Conservation (phyloP, 2,888 invertebrate genomes). For the Seira sanloemensis region DNA sequence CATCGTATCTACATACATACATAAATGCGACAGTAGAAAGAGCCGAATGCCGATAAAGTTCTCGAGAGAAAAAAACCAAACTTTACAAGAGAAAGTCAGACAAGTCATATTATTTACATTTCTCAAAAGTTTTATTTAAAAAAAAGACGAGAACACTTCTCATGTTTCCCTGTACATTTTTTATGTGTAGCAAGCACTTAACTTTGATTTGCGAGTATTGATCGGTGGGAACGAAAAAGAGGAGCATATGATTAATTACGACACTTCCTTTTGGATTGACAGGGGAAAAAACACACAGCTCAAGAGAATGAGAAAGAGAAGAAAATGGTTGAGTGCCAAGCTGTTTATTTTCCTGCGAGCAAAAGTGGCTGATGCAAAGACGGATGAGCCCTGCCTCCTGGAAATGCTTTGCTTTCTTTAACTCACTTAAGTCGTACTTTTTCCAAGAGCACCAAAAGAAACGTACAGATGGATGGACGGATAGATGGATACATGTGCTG, state of each 20-base stretch:
- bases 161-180: background rate
- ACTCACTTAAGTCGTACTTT: background rate
- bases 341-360: constrained; percentile 26
- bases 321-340: background rate
- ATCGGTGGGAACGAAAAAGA: constrained; percentile 31
- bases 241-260: constrained; percentile 56
- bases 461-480: constrained; percentile 9
- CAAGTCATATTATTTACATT: background rate
- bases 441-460: background rate
- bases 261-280: constrained; percentile 57
- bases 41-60: too few relatives aligned
- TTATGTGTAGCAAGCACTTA: background rate
- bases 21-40: too few relatives aligned
- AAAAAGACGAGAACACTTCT: too few relatives aligned
- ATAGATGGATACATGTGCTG: constrained; percentile 18
- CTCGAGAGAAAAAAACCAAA: background rate
- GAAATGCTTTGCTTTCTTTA: background rate
- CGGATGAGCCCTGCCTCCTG: constrained; percentile 22
- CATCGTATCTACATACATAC: too few relatives aligned
- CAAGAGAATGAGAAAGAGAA: too few relatives aligned
- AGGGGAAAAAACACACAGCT: constrained; percentile 42
- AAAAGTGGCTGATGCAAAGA: constrained; percentile 7
- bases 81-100: background rate
- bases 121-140: too few relatives aligned
- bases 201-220: constrained; percentile 24